A percentile compares a stretch with the other conserved stretches of the same genome.
Conservation (phyloP, 2,113 vertebrate genomes). For the Aplodontia rufa region DNA sequence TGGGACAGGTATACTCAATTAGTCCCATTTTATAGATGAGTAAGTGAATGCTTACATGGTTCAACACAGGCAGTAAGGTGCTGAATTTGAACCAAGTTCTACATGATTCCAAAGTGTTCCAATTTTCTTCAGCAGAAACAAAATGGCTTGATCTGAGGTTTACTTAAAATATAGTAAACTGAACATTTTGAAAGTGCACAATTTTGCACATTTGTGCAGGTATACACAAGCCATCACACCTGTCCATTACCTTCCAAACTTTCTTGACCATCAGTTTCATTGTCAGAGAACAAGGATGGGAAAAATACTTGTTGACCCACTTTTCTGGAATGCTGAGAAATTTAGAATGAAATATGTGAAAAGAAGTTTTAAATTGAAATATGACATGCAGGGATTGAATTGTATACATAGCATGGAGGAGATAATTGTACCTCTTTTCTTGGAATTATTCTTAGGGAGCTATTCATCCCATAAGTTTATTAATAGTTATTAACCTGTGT, state of each 20-base stretch:
- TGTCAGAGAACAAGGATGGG: not conserved
- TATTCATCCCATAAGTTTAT: not conserved
- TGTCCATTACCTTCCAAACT: not conserved
- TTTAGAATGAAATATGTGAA: not conserved
- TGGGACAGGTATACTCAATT: not conserved
- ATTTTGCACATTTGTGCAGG: not conserved
- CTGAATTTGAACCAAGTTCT: not conserved
- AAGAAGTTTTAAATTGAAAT: constrained; percentile 7
- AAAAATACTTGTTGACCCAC: not conserved
- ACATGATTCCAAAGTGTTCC: not conserved
- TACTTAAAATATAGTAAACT: not conserved
- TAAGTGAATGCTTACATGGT: not conserved
- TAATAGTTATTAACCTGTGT: not conserved
- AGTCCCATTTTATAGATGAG: not conserved
- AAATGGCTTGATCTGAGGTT: not conserved
- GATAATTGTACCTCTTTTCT: not conserved
- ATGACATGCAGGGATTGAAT: not conserved
- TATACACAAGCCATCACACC: not conserved
- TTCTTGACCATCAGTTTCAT: not conserved
- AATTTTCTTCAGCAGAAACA: not conserved
- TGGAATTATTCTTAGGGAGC: not conserved
- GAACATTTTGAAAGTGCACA: not conserved
- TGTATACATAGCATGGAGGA: not conserved
- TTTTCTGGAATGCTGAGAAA: not conserved
- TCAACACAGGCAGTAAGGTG: not conserved